Evolutionary conservation across 2,797 vertebrate species (phyloP).

Genomic region (Benthosema pterotum): DNA sequence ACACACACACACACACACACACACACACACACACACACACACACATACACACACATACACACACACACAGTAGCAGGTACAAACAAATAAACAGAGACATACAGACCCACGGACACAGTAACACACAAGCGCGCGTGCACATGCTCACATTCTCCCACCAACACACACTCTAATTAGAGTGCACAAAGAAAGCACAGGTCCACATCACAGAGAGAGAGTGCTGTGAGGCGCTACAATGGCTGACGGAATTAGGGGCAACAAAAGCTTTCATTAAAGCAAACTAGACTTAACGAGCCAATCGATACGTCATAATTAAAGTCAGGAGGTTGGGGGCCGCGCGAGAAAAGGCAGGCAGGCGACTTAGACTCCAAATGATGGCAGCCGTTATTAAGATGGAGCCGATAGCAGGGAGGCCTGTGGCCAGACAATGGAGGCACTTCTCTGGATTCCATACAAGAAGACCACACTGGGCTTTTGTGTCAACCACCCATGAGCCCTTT

Average conservation of each 20-base stretch:
- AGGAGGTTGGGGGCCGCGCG: conserved; percentile 68
- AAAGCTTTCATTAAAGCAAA: conserved; percentile 91
- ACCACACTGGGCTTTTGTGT: conserved; percentile 65
- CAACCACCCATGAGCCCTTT: conserved; percentile 53
- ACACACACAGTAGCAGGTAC: neutral
- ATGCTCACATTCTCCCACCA: conserved; percentile 36
- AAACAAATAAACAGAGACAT: neutral
- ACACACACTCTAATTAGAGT: conserved; percentile 56
- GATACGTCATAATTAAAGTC: conserved; percentile 87
- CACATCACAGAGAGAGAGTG: conserved; percentile 65
- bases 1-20: neutral
- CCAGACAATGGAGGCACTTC: conserved; percentile 67
- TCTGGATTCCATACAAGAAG: conserved; percentile 43
- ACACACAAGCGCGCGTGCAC: conserved; percentile 37
- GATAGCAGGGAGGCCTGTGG: conserved; percentile 71
- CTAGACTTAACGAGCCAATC: conserved; percentile 90
- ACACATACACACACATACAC: conserved; percentile 21
- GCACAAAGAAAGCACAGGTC: conserved; percentile 64
- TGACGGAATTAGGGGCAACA: conserved; percentile 85
- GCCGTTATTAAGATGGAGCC: conserved; percentile 86
- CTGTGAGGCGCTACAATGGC: conserved; percentile 76
- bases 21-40: conserved; percentile 5
- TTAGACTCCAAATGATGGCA: conserved; percentile 85
- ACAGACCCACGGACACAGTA: neutral
- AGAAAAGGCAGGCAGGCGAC: conserved; percentile 73